phyloP scores from a whole-genome alignment of 2,888 invertebrate species.

The Tineola bisselliella region DNA sequence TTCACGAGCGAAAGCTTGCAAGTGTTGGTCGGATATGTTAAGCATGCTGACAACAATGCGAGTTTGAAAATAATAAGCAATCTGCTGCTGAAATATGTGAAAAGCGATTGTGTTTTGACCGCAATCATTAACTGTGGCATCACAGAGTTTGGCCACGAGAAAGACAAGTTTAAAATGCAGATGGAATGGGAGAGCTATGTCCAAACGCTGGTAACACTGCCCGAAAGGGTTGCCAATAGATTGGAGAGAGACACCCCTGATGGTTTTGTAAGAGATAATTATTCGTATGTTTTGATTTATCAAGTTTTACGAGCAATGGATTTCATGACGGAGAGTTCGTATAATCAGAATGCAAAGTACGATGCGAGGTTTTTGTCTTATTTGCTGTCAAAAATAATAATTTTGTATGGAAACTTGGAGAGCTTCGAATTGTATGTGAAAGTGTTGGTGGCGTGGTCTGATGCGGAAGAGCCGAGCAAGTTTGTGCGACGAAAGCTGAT shows the following conservation, averaged over 20 bases:
- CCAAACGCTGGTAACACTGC: conserved; percentile 73
- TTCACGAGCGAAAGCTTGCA: conserved; percentile 57
- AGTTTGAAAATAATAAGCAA: conserved; percentile 40
- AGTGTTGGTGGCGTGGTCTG: conserved; percentile 64
- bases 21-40: conserved; percentile 55
- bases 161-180: conserved; percentile 23
- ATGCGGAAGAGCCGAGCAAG: conserved; percentile 30
- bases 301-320: conserved; percentile 71
- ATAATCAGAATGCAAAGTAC: conserved; percentile 30
- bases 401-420: conserved; percentile 60
- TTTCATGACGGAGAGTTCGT: conserved; percentile 62
- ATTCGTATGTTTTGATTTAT: conserved; percentile 66
- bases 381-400: conserved; percentile 70
- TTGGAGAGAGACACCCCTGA: conserved; percentile 63
- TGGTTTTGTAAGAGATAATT: conserved; percentile 67
- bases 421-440: conserved; percentile 62
- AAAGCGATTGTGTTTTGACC: conserved; percentile 67
- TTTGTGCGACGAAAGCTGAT: conserved; percentile 50
- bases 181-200: conserved; percentile 63
- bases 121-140: conserved; percentile 49
- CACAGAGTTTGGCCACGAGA: conserved; percentile 20
- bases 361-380: conserved; percentile 57
- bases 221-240: conserved; percentile 76
- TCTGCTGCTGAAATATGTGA: conserved; percentile 57
- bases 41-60: conserved; percentile 33